phyloP scores from a whole-genome alignment of 2,113 vertebrate genomes.

The Eonycteris spelaea region DNA sequence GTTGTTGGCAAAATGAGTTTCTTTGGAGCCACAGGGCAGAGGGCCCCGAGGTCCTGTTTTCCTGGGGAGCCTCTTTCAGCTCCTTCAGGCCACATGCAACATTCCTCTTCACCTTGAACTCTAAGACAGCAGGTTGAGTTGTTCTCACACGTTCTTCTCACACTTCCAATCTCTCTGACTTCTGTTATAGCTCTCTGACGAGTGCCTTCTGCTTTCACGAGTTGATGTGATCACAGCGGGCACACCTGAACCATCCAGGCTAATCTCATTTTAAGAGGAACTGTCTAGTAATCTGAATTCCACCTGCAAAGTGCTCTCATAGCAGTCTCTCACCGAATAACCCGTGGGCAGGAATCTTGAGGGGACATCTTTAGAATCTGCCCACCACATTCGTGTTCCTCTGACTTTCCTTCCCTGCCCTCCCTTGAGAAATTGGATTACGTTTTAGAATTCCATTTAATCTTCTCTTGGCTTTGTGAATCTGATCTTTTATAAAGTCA shows the following conservation, averaged over 20 bases:
- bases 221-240: no score
- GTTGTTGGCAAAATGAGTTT: background rate
- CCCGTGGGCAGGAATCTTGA: background rate
- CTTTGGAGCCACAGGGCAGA: background rate
- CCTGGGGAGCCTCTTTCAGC: background rate
- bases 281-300: background rate
- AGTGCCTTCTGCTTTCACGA: background rate
- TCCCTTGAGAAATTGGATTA: background rate
- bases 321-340: background rate
- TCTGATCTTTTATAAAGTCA: background rate
- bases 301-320: background rate
- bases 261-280: background rate
- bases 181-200: background rate
- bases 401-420: background rate
- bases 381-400: background rate
- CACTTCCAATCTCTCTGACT: background rate
- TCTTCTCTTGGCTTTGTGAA: background rate
- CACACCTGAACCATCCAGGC: background rate
- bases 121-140: background rate
- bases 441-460: background rate
- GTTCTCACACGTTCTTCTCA: background rate
- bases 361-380: background rate
- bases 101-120: no score
- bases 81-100: no score
- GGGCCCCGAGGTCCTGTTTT: background rate